A percentile compares a stretch with the other conserved stretches of the same genome.
These are phyloP conservation scores for Melolontha melolontha DNA, from an alignment of 2,888 invertebrate species.

Conservation along the genomic window DNA sequence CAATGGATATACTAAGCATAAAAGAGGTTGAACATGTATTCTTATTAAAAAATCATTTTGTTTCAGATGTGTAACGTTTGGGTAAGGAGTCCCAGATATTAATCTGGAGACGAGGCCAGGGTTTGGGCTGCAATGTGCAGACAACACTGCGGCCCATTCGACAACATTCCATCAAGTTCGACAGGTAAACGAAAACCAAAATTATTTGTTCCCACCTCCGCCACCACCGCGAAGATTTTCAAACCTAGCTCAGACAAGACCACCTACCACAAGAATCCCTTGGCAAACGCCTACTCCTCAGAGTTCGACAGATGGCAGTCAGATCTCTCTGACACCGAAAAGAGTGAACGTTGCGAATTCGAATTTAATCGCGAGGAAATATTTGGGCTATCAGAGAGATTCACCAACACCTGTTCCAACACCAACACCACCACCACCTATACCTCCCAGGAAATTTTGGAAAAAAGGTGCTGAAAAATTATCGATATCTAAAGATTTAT, in stretches of 20 bases:
- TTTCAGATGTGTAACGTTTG: constrained; percentile 36
- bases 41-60: constrained; percentile 14
- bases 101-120: constrained; percentile 52
- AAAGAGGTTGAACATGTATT: no score
- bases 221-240: constrained; percentile 16
- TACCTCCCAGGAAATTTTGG: constrained; percentile 36
- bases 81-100: constrained; percentile 33
- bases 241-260: not conserved
- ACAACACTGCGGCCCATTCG: constrained; percentile 59
- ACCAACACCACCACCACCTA: constrained; percentile 21
- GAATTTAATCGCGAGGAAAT: constrained; percentile 52
- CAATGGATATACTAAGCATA: no score
- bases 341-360: constrained; percentile 52
- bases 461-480: constrained; percentile 27
- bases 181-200: constrained; percentile 37
- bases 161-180: constrained; percentile 57
- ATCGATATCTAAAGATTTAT: constrained; percentile 11
- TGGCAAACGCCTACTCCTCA: constrained; percentile 30
- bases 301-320: constrained; percentile 35
- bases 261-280: constrained; percentile 4
- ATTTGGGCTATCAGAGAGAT: constrained; percentile 14
- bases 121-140: constrained; percentile 63
- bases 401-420: constrained; percentile 11
- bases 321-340: constrained; percentile 32
- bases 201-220: constrained; percentile 33